Percentiles rank a stretch among this genome's conserved stretches.
Conservation (phyloP, 1,140 invertebrate species). For the Lasaia peninsularis region DNA sequence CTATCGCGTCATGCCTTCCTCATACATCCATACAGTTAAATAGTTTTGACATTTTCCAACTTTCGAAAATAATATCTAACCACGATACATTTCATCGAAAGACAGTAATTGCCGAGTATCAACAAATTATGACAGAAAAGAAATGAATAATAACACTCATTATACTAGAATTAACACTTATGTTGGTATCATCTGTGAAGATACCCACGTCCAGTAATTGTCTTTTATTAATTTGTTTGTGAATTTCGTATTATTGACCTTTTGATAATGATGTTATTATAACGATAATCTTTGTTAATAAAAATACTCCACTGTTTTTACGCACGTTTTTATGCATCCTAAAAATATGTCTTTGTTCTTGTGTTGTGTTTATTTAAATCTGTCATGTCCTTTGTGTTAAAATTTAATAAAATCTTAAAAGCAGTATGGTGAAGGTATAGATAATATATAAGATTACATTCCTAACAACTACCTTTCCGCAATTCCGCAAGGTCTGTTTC, state of each 20-base stretch:
- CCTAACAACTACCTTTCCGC: too few species aligned
- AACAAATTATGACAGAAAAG: constrained; percentile 2
- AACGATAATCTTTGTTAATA: neutral
- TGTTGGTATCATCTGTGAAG: neutral
- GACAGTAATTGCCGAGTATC: constrained; percentile 6
- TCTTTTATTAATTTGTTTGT: constrained; percentile 16
- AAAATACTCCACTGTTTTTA: neutral
- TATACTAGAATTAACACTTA: neutral
- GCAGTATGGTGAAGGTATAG: too few species aligned
- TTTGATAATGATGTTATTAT: constrained; percentile 6
- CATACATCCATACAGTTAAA: neutral
- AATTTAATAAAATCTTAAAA: too few species aligned
- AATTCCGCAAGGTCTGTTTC: too few species aligned
- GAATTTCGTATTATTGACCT: constrained; percentile 1
- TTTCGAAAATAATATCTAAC: neutral
- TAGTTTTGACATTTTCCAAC: neutral
- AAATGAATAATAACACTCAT: neutral
- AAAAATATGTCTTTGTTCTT: neutral
- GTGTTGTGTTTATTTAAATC: neutral
- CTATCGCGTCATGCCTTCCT: too few species aligned
- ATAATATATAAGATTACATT: too few species aligned
- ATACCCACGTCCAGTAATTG: constrained; percentile 15
- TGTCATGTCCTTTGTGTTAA: neutral
- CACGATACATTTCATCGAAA: neutral
- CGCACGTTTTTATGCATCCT: neutral